Evolutionary conservation across 2,113 vertebrate species (phyloP).

Genomic region (Planiliza haematocheilus): DNA sequence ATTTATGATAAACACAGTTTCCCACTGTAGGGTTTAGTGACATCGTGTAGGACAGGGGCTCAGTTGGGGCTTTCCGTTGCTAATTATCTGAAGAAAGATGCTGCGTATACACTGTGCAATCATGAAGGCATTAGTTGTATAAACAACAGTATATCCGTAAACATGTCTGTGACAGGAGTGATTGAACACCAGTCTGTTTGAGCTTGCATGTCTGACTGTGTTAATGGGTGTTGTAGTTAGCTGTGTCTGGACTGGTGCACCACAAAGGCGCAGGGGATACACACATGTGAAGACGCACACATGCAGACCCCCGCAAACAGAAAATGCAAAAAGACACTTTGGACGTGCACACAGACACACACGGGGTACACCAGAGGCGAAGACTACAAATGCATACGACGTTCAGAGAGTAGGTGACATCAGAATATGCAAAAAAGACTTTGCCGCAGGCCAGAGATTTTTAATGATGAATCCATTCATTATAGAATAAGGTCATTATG

Average conservation of each 20-base stretch:
- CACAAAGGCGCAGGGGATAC: constrained; percentile 24
- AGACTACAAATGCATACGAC: constrained; percentile 65
- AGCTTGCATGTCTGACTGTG: constrained; percentile 45
- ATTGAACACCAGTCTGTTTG: constrained; percentile 31
- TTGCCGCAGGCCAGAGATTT: constrained; percentile 81
- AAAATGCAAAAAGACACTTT: constrained; percentile 10
- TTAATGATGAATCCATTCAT: constrained; percentile 85
- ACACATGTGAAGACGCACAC: background rate
- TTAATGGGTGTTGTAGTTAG: constrained; percentile 39
- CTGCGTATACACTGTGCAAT: constrained; percentile 32
- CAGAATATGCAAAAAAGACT: constrained; percentile 83
- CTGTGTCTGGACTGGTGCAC: constrained; percentile 36
- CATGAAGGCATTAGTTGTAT: constrained; percentile 49
- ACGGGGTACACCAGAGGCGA: constrained; percentile 51
- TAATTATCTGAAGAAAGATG: constrained; percentile 49
- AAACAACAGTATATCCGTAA: constrained; percentile 61
- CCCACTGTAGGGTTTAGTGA: constrained; percentile 7
- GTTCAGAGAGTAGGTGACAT: constrained; percentile 78
- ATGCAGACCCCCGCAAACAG: constrained; percentile 27
- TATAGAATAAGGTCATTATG: constrained; percentile 85
- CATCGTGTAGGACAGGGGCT: constrained; percentile 17
- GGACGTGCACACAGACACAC: background rate
- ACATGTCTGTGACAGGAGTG: constrained; percentile 59
- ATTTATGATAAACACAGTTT: constrained; percentile 24
- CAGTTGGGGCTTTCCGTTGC: constrained; percentile 17